Conservation (phyloP, 2,113 vertebrate genomes). For the Synodontis membranacea region DNA sequence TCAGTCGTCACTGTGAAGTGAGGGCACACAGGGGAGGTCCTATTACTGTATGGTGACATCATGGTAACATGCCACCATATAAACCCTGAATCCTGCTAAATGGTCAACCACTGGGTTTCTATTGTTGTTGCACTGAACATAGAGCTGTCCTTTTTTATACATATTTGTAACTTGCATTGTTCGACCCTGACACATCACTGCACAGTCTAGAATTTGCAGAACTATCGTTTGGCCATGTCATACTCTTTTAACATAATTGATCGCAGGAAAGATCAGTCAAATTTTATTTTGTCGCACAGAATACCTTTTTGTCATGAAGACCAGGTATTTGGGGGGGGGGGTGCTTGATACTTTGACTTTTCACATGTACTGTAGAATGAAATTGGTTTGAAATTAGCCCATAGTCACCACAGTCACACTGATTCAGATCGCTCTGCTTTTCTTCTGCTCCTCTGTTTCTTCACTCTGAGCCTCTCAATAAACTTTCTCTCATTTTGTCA, state of each 20-base stretch:
- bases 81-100: neutral
- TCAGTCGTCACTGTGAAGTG: conserved; percentile 81
- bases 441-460: conserved; percentile 40
- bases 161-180: conserved; percentile 56
- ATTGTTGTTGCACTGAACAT: conserved; percentile 50
- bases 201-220: conserved; percentile 29
- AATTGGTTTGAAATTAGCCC: conserved; percentile 22
- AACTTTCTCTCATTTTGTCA: conserved; percentile 54
- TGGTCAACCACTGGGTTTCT: conserved; percentile 50
- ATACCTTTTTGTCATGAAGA: conserved; percentile 9
- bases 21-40: conserved; percentile 15
- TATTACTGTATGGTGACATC: neutral
- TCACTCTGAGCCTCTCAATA: conserved; percentile 60
- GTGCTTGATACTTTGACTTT: conserved; percentile 7
- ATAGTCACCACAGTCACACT: conserved; percentile 27
- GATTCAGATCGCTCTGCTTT: conserved; percentile 13
- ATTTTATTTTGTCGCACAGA: conserved; percentile 40
- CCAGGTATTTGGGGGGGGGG: neutral
- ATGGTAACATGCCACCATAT: neutral
- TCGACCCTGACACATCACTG: conserved; percentile 26
- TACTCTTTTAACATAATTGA: conserved; percentile 34
- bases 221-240: conserved; percentile 24
- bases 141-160: conserved; percentile 55
- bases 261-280: conserved; percentile 52
- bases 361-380: conserved; percentile 25